phyloP scores from a whole-genome alignment of 2,888 invertebrate species.

The Spialia ferax region DNA sequence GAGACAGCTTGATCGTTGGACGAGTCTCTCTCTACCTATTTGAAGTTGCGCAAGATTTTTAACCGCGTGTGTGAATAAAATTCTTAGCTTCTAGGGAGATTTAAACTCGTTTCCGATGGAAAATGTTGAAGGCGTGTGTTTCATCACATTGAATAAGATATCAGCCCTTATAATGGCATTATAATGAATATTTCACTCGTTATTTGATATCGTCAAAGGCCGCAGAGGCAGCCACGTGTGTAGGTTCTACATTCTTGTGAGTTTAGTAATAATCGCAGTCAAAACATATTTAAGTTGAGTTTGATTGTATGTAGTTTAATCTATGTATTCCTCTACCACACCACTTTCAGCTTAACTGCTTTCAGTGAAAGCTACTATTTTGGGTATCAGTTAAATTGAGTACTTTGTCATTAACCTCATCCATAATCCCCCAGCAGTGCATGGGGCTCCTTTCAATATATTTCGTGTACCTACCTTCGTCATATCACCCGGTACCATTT shows the following conservation, averaged over 20 bases:
- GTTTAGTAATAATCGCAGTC: conserved; percentile 10
- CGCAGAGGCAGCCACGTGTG: conserved; percentile 22
- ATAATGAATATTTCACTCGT: conserved; percentile 23
- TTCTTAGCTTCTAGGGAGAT: conserved; percentile 3
- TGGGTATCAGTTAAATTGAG: too few relatives aligned
- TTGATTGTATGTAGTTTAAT: too few relatives aligned
- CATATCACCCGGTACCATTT: too few relatives aligned
- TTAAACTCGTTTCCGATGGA: conserved; percentile 27
- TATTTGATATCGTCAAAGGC: conserved; percentile 30
- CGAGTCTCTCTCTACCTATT: not conserved
- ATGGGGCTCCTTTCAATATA: too few relatives aligned
- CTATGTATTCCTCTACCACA: too few relatives aligned
- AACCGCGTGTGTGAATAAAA: conserved; percentile 1
- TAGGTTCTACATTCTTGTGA: conserved; percentile 28
- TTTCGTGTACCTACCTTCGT: too few relatives aligned
- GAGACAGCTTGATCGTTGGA: conserved; percentile 26
- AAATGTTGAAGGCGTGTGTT: conserved; percentile 14
- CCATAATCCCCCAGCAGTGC: too few relatives aligned
- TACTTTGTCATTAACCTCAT: too few relatives aligned
- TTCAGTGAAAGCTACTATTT: too few relatives aligned
- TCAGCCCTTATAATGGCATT: conserved; percentile 33
- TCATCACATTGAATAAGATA: conserved; percentile 17
- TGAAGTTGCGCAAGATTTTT: conserved; percentile 31
- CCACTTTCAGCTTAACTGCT: too few relatives aligned
- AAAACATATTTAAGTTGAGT: too few relatives aligned